Percentiles rank a stretch among this genome's conserved stretches.
phyloP scores from a whole-genome alignment of 2,797 vertebrate genomes.

The Tympanoctomys barrerae region DNA sequence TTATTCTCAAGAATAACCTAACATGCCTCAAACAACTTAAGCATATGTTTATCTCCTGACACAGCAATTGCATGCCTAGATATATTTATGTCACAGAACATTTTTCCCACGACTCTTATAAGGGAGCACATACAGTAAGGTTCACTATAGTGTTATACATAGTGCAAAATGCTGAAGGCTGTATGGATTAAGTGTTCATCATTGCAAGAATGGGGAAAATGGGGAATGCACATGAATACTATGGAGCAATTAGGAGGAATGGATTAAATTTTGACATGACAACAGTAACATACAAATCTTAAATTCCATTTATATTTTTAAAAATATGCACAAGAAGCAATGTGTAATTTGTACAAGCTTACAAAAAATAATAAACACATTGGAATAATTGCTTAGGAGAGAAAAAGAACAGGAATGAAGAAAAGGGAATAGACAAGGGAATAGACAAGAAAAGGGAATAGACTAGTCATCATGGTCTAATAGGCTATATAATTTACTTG shows the following conservation, averaged over 20 bases:
- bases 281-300: background rate
- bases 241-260: background rate
- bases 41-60: background rate
- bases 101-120: background rate
- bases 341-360: background rate
- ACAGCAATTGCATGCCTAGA: background rate
- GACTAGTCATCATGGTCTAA: background rate
- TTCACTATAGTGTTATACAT: background rate
- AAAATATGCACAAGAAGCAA: constrained; percentile 5
- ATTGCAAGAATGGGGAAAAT: background rate
- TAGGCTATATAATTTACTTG: background rate
- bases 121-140: background rate
- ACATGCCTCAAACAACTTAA: background rate
- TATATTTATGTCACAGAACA: background rate
- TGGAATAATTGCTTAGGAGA: background rate
- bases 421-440: background rate
- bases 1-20: background rate
- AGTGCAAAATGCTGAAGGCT: background rate
- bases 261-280: constrained; percentile 28
- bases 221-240: background rate
- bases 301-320: constrained; percentile 10
- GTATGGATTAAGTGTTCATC: background rate
- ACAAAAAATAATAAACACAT: background rate
- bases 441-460: background rate
- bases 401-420: background rate